A percentile compares a stretch with the other conserved stretches of the same genome.
These are phyloP conservation scores for Leucania comma DNA, from an alignment of 2,888 invertebrate species.

Conservation along the genomic window DNA sequence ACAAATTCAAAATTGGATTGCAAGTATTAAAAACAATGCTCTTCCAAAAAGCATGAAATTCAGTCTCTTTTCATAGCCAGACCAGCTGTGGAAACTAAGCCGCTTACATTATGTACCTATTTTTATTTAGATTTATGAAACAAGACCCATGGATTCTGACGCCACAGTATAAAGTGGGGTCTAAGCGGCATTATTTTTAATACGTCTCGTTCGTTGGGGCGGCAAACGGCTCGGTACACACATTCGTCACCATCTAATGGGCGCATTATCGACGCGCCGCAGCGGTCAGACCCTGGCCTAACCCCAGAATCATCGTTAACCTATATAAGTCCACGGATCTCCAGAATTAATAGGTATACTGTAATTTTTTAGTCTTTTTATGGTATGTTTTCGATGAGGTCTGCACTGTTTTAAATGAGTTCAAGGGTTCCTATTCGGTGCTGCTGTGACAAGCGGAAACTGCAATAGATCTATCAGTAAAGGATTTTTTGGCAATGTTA, in stretches of 20 bases:
- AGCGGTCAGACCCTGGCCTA: slow-evolving; percentile 25
- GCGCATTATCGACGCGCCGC: slow-evolving; percentile 45
- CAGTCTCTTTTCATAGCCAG: no score
- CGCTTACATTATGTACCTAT: no score
- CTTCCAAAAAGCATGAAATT: no score
- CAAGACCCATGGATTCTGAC: slow-evolving; percentile 8
- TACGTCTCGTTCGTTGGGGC: slow-evolving; percentile 49
- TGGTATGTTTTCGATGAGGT: background rate
- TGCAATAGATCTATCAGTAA: no score
- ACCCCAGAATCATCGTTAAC: slow-evolving; percentile 48
- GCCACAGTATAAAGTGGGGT: slow-evolving; percentile 25
- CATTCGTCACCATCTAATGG: slow-evolving; percentile 55
- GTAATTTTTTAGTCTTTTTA: slow-evolving; percentile 8
- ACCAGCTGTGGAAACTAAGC: no score
- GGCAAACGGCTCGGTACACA: slow-evolving; percentile 50
- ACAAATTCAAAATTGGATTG: no score
- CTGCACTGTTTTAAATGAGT: background rate
- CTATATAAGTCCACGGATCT: slow-evolving; percentile 39
- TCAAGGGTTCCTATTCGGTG: background rate
- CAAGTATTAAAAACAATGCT: no score
- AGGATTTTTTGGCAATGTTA: no score
- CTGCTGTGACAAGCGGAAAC: background rate
- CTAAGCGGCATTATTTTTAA: slow-evolving; percentile 59
- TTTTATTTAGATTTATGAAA: background rate
- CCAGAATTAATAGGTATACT: slow-evolving; percentile 9